These are phyloP conservation scores for Charaxes varanes DNA, from an alignment of 1,140 invertebrate species.

Conservation along the genomic window DNA sequence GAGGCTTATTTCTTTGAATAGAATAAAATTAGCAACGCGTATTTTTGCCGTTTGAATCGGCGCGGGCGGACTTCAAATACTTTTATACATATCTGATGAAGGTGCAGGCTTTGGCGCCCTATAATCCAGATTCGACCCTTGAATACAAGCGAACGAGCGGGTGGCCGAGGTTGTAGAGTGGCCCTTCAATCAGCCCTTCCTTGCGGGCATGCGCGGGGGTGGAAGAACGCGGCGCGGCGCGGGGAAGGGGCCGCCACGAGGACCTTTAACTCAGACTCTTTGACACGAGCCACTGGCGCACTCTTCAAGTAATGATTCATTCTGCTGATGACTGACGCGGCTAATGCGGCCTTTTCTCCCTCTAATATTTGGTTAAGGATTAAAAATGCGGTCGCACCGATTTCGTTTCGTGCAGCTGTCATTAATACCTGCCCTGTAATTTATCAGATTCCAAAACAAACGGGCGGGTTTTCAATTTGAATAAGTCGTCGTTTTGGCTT, in stretches of 20 bases:
- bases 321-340: slow-evolving; percentile 69
- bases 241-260: slow-evolving; percentile 37
- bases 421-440: slow-evolving; percentile 2
- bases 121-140: slow-evolving; percentile 70
- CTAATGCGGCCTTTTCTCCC: slow-evolving; percentile 60
- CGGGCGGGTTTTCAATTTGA: no score
- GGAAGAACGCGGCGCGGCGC: slow-evolving; percentile 25
- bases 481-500: no score
- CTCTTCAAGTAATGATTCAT: slow-evolving; percentile 74
- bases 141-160: slow-evolving; percentile 69
- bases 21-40: slow-evolving; percentile 44
- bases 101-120: slow-evolving; percentile 67
- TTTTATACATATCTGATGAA: slow-evolving; percentile 70
- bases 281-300: slow-evolving; percentile 71
- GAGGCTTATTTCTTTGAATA: slow-evolving; percentile 28
- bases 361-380: slow-evolving; percentile 59
- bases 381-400: slow-evolving; percentile 30
- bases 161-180: slow-evolving; percentile 68
- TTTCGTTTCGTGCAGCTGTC: slow-evolving; percentile 12
- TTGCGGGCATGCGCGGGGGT: slow-evolving; percentile 52
- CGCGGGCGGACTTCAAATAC: slow-evolving; percentile 50
- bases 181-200: slow-evolving; percentile 70
- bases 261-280: slow-evolving; percentile 69
- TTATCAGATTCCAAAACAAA: no score
- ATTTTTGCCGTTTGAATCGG: slow-evolving; percentile 56